Base-by-base conservation (phyloP, 2,113 vertebrate species). In the Anarhynchus alexandrinus region DNA sequence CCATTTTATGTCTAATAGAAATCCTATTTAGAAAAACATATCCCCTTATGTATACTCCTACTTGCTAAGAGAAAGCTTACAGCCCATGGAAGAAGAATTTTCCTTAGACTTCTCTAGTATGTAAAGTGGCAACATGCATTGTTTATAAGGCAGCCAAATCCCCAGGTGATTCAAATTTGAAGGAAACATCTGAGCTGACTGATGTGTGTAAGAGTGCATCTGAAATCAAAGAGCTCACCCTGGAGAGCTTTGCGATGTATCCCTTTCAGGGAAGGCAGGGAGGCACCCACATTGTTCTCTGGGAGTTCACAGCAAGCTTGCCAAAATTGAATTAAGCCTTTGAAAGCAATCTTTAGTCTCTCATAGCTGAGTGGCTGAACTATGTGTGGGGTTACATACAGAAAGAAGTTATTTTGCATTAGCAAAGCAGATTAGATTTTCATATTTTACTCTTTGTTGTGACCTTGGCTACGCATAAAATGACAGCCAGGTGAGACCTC, bases 321-420 rank as follows among this genome's bases (percentile, higher is more conserved):
- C 55, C 22, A 36, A 97, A 96, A 97, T 66, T 82, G 92, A 97
- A 97, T 97, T 96, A 95, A 95, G 83, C 45, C 66, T 92, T 82
- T 94, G 77, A 91, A 88, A 30, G 30, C 57, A 71, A 92, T 96
- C 43, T 92, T 97, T 72, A 88, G 70, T 54, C 88, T 94, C 59
- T 81, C 92, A 64, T 11, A 88, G 62, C 89, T 57, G 42, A 97
- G 92, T 78, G 42, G 82, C 52, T 95, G 83, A 97, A 96, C 73
- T 71, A 59, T 54, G 45, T 83, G 32, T 61, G 72, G 95, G 88
- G 84, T 95, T 95, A 92, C 32, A 34, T 58, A 71, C 14, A 81
- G 76, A 96, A 89, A 94, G 18, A 78, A 76, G 78, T 78, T 93
- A 51, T 64, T 92, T 79, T 88, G 81, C 73, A 90, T 89, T 67